These are phyloP conservation scores for Coendou prehensilis DNA, from an alignment of 2,797 vertebrate genomes.

Conservation along the genomic window DNA sequence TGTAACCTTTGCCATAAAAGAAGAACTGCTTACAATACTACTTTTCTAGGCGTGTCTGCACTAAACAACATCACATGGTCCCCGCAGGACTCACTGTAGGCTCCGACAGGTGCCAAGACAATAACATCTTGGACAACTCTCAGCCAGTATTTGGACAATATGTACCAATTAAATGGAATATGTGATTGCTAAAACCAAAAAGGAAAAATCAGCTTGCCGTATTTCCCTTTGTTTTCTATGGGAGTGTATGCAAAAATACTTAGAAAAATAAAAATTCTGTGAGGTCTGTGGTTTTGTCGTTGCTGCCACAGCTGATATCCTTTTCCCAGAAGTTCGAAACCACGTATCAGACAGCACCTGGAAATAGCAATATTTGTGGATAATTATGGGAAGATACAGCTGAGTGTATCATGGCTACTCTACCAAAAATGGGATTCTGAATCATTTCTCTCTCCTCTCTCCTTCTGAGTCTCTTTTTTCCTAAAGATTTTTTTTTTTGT, in stretches of 20 bases:
- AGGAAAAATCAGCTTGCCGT: not conserved
- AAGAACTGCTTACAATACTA: not conserved
- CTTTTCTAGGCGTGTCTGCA: not conserved
- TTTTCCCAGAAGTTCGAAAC: not conserved
- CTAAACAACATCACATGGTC: fast-evolving
- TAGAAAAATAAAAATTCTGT: not conserved
- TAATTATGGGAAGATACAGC: conserved; percentile 58
- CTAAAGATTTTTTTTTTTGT: not conserved
- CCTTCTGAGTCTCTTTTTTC: not conserved
- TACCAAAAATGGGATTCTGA: not conserved
- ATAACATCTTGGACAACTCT: not conserved
- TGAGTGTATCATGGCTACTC: not conserved
- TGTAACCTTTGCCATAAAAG: not conserved
- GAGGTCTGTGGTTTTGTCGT: not conserved
- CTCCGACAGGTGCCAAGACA: not conserved
- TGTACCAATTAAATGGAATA: not conserved
- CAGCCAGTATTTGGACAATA: not conserved
- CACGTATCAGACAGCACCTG: not conserved
- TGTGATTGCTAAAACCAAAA: not conserved
- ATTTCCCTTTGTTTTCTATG: not conserved
- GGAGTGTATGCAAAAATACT: not conserved
- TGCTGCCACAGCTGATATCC: not conserved
- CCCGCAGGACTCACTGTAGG: not conserved
- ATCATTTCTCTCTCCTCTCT: not conserved
- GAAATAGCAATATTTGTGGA: conserved; percentile 79